These are phyloP conservation scores for Phrynocephalus forsythii DNA, from an alignment of 2,797 vertebrate species.

Conservation along the genomic window DNA sequence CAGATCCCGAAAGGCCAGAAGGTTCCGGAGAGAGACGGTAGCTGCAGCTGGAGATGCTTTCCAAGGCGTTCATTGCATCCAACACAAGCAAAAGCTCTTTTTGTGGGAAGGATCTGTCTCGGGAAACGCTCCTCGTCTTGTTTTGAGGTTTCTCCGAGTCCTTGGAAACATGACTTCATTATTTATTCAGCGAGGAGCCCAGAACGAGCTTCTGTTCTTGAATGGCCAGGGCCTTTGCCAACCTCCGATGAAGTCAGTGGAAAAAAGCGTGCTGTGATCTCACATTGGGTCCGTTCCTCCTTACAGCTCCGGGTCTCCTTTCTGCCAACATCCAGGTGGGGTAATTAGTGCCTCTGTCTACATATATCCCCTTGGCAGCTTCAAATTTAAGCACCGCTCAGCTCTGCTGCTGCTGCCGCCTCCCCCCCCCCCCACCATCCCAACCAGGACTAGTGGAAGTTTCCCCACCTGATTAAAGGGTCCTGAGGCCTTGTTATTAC, in stretches of 20 bases:
- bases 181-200: conserved; percentile 41
- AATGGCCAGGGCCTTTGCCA: conserved; percentile 46
- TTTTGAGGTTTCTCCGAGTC: conserved; percentile 54
- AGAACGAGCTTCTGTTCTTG: conserved; percentile 1
- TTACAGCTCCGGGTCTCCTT: conserved; percentile 16
- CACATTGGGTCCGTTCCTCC: conserved; percentile 9
- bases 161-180: conserved; percentile 22
- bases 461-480: background rate
- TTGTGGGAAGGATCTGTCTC: conserved; percentile 40
- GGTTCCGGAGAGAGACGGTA: background rate
- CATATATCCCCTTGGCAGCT: background rate
- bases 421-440: background rate
- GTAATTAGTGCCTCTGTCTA: conserved; percentile 38
- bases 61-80: conserved; percentile 8
- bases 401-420: fast-evolving
- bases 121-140: conserved; percentile 54
- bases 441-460: too few relatives aligned
- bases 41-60: conserved; percentile 13
- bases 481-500: background rate
- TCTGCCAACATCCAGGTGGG: conserved; percentile 42
- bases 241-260: conserved; percentile 39
- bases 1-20: fast-evolving
- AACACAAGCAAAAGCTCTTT: conserved; percentile 28
- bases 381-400: conserved; percentile 4
- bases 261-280: conserved; percentile 24